phyloP scores from a whole-genome alignment of 2,797 vertebrate genomes.

The Natrix natrix region DNA sequence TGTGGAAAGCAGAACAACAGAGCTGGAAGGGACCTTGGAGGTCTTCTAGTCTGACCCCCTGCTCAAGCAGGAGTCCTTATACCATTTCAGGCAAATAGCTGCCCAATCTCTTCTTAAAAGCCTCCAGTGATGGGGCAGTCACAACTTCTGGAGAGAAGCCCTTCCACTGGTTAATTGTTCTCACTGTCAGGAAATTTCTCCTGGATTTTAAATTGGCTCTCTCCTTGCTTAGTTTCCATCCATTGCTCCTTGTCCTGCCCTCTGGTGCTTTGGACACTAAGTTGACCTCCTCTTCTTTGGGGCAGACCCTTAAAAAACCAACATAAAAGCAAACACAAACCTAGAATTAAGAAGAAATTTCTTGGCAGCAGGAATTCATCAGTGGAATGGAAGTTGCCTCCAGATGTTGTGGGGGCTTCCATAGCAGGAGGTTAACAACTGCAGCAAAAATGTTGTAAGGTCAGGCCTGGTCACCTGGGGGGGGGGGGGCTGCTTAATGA shows the following conservation, averaged over 20 bases:
- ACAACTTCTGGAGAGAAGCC: not conserved
- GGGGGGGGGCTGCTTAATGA: not conserved
- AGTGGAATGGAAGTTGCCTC: not conserved
- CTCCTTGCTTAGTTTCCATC: not conserved
- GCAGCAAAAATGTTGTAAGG: not conserved
- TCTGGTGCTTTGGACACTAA: not conserved
- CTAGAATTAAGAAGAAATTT: not conserved
- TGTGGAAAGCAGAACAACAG: not conserved
- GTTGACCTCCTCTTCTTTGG: not conserved
- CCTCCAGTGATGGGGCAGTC: not conserved
- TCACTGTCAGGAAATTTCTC: not conserved
- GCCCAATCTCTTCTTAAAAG: not conserved
- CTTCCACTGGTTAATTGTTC: not conserved
- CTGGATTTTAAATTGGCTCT: not conserved
- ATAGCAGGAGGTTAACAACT: not conserved
- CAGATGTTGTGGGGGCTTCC: no score
- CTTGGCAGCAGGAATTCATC: not conserved
- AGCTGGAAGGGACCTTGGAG: not conserved
- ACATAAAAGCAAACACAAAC: not conserved
- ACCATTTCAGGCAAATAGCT: not conserved
- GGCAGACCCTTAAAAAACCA: not conserved
- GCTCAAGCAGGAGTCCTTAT: not conserved
- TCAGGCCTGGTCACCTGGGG: not conserved
- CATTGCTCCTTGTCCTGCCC: not conserved
- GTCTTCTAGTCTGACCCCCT: not conserved